Evolutionary conservation across 1,140 invertebrate species (phyloP), one percentile per base, ranked within the genome.

Genomic region (Lithobius niger): DNA sequence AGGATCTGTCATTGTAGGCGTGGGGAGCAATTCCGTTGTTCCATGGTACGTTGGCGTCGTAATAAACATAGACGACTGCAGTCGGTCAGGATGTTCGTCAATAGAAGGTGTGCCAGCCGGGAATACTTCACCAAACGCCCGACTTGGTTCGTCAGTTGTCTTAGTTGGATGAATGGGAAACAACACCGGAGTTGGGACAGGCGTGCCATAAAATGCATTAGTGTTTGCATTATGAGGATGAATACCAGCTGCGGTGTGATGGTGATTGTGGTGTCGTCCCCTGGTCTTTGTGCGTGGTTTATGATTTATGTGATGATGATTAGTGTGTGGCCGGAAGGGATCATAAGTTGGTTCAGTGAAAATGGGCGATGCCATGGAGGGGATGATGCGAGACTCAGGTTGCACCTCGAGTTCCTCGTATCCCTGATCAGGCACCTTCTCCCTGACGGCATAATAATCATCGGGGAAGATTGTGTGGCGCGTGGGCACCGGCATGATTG

Each of bases 331-430:
- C 6, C 13, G 6, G 19, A 52, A 55, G 55, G 59, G 43, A 16
- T 54, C 36, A 26, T 59, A 56, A n/a, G 60, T 51, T 22, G 60
- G 28, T 16, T 63, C 59, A 4, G 62, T 60, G 47, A 67, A 65
- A 1, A 61, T 52, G 2, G 69, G 70, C 2, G 69, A 68, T 22
- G 66, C 64, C 60, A 69, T 65, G 13, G 67, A 61, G 2, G 65
- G 65, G 19, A 69, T 61, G n/a, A 68, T 63, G 10, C 67, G 54
- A 6, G 68, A 67, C 52, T 72, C 68, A 24, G 69, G 68, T 47
- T 61, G 60, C 25, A 66, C 62, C 16, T 66, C 59, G 1, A 59
- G 55, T 10, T 59, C 57, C 3, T 56, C 60, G 13, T 36, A 22
- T 45, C 59, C 55, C 15, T 53, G 24, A n/a, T 31, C 36, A n/a